Conservation (phyloP, 2,888 invertebrate species). For the Cotesia congregata region DNA sequence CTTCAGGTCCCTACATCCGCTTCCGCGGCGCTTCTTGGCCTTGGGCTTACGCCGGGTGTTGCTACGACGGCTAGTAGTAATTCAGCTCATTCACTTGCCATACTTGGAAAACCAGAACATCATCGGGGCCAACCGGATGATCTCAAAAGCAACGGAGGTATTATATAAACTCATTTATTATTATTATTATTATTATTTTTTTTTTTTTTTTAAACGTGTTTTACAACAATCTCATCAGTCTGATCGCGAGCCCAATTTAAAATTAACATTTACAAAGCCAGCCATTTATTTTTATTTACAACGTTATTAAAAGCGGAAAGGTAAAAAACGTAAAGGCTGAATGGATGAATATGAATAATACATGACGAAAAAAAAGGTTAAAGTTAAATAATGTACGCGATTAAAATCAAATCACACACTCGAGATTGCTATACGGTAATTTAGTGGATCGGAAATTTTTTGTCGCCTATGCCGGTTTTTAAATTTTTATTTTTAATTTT, state of each 20-base stretch:
- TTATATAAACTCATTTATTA: slow-evolving; percentile 61
- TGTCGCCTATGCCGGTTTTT: neutral
- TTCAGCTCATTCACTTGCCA: slow-evolving; percentile 82
- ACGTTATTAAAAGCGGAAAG: neutral
- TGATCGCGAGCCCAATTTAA: neutral
- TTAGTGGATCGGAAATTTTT: neutral
- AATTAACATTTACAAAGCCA: neutral
- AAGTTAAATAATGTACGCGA: slow-evolving; percentile 7
- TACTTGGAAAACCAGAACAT: slow-evolving; percentile 83
- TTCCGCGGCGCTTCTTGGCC: slow-evolving; percentile 71
- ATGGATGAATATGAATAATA: slow-evolving; percentile 32
- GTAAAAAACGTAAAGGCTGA: neutral
- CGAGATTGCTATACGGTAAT: neutral
- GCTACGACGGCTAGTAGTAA: slow-evolving; percentile 76
- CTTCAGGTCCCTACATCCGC: slow-evolving; percentile 69
- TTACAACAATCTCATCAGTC: neutral
- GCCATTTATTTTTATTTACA: neutral
- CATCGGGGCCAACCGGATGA: slow-evolving; percentile 79
- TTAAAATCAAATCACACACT: slow-evolving; percentile 20
- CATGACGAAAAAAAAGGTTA: slow-evolving; percentile 1
- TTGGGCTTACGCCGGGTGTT: slow-evolving; percentile 68
- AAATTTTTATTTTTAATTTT: slow-evolving; percentile 10
- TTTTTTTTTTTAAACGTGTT: neutral
- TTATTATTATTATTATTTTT: neutral
- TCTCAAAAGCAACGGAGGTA: slow-evolving; percentile 83